Percentiles rank a stretch among this genome's conserved stretches.
Evolutionary conservation across 2,113 vertebrate genomes (phyloP).

Genomic region (Entosphenus tridentatus): DNA sequence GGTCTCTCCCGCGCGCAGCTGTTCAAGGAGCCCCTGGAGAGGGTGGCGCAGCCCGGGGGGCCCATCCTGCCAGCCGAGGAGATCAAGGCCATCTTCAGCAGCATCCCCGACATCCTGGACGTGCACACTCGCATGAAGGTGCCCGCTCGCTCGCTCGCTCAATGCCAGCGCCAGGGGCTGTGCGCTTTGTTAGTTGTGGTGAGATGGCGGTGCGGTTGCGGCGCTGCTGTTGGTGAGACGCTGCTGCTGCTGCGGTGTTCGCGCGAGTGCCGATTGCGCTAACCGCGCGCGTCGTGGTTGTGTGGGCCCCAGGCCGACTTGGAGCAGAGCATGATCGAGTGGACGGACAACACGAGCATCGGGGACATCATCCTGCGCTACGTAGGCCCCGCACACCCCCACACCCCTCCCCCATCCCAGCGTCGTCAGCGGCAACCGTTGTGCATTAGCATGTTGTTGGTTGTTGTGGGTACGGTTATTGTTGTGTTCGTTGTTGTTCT

Average conservation of each 20-base stretch:
- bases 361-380: slow-evolving; percentile 83
- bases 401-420: no score
- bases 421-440: neutral
- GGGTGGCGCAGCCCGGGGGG: slow-evolving; percentile 74
- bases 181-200: no score
- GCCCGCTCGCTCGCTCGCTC: slow-evolving; percentile 1
- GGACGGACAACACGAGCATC: slow-evolving; percentile 70
- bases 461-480: slow-evolving; percentile 7
- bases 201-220: no score
- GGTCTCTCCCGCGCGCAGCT: slow-evolving; percentile 23
- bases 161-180: no score
- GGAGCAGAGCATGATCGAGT: slow-evolving; percentile 66
- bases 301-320: slow-evolving; percentile 38
- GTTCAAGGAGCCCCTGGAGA: slow-evolving; percentile 74
- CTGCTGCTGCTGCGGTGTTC: no score
- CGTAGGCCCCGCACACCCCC: slow-evolving; percentile 25
- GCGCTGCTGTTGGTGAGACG: no score
- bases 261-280: no score
- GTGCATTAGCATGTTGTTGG: neutral
- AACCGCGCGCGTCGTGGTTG: no score
- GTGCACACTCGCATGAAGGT: slow-evolving; percentile 90
- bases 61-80: slow-evolving; percentile 86
- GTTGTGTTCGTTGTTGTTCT: neutral
- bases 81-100: slow-evolving; percentile 93
- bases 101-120: slow-evolving; percentile 86